Base-by-base conservation (phyloP, 2,113 vertebrate genomes). In the Tetrax tetrax region DNA sequence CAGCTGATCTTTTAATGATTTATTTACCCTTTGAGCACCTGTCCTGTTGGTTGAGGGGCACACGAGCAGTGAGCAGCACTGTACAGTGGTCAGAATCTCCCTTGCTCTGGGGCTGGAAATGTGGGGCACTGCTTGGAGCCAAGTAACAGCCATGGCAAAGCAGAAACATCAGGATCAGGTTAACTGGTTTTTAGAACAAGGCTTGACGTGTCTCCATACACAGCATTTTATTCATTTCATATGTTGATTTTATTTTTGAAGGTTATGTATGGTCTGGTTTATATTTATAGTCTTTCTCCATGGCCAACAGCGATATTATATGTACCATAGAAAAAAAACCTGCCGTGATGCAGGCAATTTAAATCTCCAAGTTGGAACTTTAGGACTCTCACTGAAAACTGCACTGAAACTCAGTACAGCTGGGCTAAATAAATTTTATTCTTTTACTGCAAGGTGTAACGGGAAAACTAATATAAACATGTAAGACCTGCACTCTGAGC, bases 171-270 rank as follows among this genome's bases (percentile, higher is more conserved):
- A 66, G 66, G 45, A 63, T 60, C 48, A 77, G 38, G 20, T 43
- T 56, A 60, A 50, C 43, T 64, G 31, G 5, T n/a, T 91, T 94
- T 94, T 12, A 69, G n/a, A 63, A 12, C 66, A 59, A 68, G 76
- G 19, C 14, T 23, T 56, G 70, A 45, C 28, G 43, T 13, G 5
- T 28, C 33, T 35, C 25, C 53, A 35, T 50, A 23, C 35, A 51
- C 15, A 7, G 16, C 29, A 74, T 90, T 91, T 81, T 45, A 61
- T 80, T 89, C 14, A 93, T 70, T 79, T 83, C 56, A 71, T 8
- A 63, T 23, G 41, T 65, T 92, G 43, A 81, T 92, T 87, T 90
- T 14, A 72, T 87, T 93, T 96, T 86, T 9, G 53, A 87, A 92
- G 65, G 50, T 57, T 72, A 76, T 14, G n/a, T 64, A 83, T 19